Evolutionary conservation across 1,140 invertebrate species (phyloP), one percentile per base, ranked within the genome.

Genomic region (Megalopta genalis): DNA sequence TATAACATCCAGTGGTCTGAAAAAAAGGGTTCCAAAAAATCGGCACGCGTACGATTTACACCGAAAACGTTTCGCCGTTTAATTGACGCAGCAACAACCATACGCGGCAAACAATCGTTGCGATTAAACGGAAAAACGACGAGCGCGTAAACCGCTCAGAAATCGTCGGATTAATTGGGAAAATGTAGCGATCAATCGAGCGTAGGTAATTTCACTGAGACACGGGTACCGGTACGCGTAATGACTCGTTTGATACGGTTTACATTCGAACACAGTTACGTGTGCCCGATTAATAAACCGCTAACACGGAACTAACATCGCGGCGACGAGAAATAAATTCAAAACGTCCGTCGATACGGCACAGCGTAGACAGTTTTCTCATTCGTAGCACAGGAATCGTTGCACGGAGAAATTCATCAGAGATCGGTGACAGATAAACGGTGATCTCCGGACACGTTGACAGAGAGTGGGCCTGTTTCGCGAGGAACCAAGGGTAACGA

Each of bases 171-270:
- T 83, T 89, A 83, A 89, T 87, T 86, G 83, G 66, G 86, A 85
- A 87, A 83, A 77, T 68, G 54, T 46, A 16, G 66, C 81, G 86
- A 89, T 88, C 88, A 82, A 90, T 90, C 80, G 86, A 88, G 87
- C 88, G 85, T 88, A 73, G 85, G 73, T 86, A 87, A 86, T 84
- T 87, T 84, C 88, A 88, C 81, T 75, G 83, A 79, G 37, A 27
- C 39, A 65, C 64, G 68, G 42, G 78, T 57, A 78, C 76, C 76
- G 76, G 76, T 78, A 64, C 37, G 69, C 9, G 69, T 78, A 78
- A 78, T 57, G 60, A 72, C 27, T 64, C 46, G 69, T 64, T 63
- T n/a, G 23, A 54, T 32, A 57, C 23, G 16, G 60, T 71, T 72
- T 46, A 42, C 12, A 37, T 70, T 23, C 27, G 27, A 54, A 64